A percentile compares a stretch with the other conserved stretches of the same genome.
phyloP scores from a whole-genome alignment of 2,113 vertebrate genomes.

The Mirounga angustirostris region DNA sequence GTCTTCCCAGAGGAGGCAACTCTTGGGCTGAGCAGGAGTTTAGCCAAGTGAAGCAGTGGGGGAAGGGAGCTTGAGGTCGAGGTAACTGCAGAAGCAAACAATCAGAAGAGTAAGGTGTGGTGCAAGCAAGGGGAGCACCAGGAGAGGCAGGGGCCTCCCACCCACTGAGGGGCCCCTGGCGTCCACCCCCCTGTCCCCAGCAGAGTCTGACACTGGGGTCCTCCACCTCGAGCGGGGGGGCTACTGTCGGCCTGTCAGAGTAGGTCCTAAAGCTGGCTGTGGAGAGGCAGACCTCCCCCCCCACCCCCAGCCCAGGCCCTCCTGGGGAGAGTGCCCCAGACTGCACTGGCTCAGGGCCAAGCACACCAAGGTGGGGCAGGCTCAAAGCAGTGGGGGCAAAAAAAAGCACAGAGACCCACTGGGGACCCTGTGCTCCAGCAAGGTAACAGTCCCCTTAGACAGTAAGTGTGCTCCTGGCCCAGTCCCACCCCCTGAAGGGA shows the following conservation, averaged over 20 bases:
- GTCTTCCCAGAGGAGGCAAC: not conserved
- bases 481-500: not conserved
- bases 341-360: not conserved
- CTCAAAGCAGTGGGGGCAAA: not conserved
- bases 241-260: not conserved
- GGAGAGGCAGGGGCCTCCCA: not conserved
- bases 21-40: not conserved
- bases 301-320: not conserved
- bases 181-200: not conserved
- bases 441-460: not conserved
- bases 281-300: not conserved
- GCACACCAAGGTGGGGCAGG: not conserved
- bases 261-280: not conserved
- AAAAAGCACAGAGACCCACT: not conserved
- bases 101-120: not conserved
- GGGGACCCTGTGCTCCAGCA: not conserved
- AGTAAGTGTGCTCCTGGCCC: not conserved
- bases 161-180: not conserved
- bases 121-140: not conserved
- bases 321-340: not conserved
- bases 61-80: not conserved
- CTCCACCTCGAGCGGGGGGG: not conserved
- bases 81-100: not conserved
- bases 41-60: not conserved
- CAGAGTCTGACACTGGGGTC: not conserved